Conservation (phyloP, 30 jellyfish, hydroid and myxozoan genomes). For the Aurelia coerulea region DNA sequence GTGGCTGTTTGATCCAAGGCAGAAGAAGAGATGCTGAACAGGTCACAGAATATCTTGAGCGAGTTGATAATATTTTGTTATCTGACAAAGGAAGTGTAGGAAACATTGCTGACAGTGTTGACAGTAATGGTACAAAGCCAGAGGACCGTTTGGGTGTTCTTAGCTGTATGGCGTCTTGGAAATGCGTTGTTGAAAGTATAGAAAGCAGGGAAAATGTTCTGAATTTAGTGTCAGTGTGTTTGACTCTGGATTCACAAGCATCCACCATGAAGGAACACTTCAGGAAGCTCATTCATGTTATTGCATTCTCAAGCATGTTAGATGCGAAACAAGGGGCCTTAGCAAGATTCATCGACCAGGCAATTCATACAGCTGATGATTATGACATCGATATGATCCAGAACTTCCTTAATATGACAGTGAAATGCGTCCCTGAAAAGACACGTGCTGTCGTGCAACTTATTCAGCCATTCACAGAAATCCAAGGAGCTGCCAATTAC, state of each 20-base stretch:
- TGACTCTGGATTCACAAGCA: background rate
- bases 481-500: background rate
- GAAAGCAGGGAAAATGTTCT: background rate
- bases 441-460: slow-evolving; percentile 24
- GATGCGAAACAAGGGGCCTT: slow-evolving; percentile 1
- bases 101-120: background rate
- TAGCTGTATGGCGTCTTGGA: slow-evolving; percentile 28
- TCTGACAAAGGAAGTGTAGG: background rate
- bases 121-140: background rate
- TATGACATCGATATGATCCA: background rate
- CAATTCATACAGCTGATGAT: background rate
- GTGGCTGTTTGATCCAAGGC: slow-evolving; percentile 11
- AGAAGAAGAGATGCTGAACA: background rate
- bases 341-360: background rate
- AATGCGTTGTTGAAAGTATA: background rate
- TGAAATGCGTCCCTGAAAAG: slow-evolving; percentile 18
- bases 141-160: slow-evolving; percentile 6
- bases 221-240: slow-evolving; percentile 2
- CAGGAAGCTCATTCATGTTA: slow-evolving; percentile 1
- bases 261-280: slow-evolving; percentile 2
- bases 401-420: background rate
- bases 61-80: background rate
- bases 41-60: background rate
- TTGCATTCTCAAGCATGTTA: slow-evolving; percentile 14
- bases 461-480: slow-evolving; percentile 3